Conservation (phyloP, 2,888 invertebrate species). For the Acanthosepion esculentum region DNA sequence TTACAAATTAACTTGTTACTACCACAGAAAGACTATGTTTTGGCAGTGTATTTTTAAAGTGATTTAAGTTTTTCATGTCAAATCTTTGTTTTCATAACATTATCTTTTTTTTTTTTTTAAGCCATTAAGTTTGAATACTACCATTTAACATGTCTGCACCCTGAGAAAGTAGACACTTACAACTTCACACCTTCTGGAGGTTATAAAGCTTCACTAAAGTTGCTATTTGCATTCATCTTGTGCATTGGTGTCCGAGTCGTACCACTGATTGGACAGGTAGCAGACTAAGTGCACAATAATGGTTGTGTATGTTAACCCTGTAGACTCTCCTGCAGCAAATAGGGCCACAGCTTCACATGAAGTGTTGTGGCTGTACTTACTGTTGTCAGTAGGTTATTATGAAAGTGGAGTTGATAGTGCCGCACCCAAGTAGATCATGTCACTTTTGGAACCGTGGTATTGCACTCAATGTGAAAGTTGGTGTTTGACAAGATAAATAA, state of each 20-base stretch:
- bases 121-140: background rate
- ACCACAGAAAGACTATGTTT: background rate
- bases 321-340: too few species aligned
- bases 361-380: too few species aligned
- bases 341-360: too few species aligned
- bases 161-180: conserved; percentile 11
- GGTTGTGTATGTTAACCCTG: too few species aligned
- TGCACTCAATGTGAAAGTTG: too few species aligned
- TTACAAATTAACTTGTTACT: background rate
- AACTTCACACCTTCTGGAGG: background rate
- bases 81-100: background rate
- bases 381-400: too few species aligned
- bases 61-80: background rate
- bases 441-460: too few species aligned
- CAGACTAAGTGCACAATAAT: background rate
- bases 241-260: background rate
- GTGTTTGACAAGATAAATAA: too few species aligned
- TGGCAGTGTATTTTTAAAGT: background rate
- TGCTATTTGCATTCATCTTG: background rate
- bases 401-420: too few species aligned
- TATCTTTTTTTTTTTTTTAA: background rate
- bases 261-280: background rate
- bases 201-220: background rate
- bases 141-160: background rate
- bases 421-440: too few species aligned